These are phyloP conservation scores for Zaprionus lineosus DNA, from an alignment of 2,888 invertebrate genomes.

Conservation along the genomic window DNA sequence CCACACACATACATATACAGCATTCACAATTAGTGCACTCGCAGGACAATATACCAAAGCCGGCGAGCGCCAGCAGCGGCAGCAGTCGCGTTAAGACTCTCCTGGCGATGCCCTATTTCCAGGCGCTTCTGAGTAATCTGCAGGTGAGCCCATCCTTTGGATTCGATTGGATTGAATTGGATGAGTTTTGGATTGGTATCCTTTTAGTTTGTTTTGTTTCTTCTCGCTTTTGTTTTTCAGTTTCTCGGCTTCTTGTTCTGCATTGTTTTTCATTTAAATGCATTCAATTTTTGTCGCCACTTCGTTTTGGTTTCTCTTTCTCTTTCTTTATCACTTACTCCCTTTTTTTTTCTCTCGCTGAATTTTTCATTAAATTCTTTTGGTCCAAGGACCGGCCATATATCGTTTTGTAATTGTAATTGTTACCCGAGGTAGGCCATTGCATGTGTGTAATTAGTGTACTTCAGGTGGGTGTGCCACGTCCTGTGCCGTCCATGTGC, in stretches of 20 bases:
- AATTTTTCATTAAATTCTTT: constrained; percentile 34
- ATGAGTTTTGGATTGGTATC: constrained; percentile 3
- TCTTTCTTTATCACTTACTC: not conserved
- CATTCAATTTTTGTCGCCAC: constrained; percentile 36
- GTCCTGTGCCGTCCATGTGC: too few relatives aligned
- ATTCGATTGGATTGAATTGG: constrained; percentile 22
- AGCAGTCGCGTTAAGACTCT: constrained; percentile 82
- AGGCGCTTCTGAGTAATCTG: constrained; percentile 87
- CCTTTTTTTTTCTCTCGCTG: constrained; percentile 8
- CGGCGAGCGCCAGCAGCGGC: constrained; percentile 82
- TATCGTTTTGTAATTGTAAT: constrained; percentile 45
- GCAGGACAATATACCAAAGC: constrained; percentile 81
- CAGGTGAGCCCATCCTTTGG: constrained; percentile 86
- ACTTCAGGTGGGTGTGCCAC: not conserved
- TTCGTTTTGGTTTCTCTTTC: constrained; percentile 2
- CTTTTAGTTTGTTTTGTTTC: constrained; percentile 18
- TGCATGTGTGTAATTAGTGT: constrained; percentile 1
- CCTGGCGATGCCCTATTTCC: constrained; percentile 86
- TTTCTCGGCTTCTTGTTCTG: constrained; percentile 26
- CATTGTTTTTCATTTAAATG: constrained; percentile 48
- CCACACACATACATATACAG: constrained; percentile 33
- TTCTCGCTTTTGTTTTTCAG: constrained; percentile 16
- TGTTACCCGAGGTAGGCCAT: constrained; percentile 33
- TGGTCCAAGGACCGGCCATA: constrained; percentile 11
- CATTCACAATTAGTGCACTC: constrained; percentile 82